These are phyloP conservation scores for Celastrina argiolus DNA, from an alignment of 2,888 invertebrate species.

Conservation along the genomic window DNA sequence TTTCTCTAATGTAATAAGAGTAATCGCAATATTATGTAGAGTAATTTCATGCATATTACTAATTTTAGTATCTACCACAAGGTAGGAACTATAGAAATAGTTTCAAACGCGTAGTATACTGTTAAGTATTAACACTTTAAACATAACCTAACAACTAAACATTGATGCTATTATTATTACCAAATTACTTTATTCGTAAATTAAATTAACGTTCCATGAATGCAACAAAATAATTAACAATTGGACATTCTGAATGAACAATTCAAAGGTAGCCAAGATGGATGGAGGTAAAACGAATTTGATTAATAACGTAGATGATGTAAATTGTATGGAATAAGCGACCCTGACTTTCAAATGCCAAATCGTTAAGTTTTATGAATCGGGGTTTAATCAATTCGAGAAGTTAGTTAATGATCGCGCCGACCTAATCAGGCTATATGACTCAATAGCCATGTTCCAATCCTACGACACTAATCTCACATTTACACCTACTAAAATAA, in stretches of 20 bases:
- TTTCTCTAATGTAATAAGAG: too few species aligned
- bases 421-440: slow-evolving; percentile 1
- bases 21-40: too few species aligned
- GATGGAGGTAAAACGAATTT: slow-evolving; percentile 1
- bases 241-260: slow-evolving; percentile 2
- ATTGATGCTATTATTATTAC: neutral
- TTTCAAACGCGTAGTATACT: too few species aligned
- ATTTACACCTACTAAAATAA: slow-evolving; percentile 2
- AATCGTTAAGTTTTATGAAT: slow-evolving; percentile 1
- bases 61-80: too few species aligned
- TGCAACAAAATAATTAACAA: neutral
- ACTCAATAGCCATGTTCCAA: neutral
- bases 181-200: neutral
- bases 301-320: slow-evolving; percentile 8
- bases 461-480: neutral
- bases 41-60: too few species aligned
- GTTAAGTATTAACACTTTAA: neutral
- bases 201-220: neutral
- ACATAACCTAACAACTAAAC: neutral
- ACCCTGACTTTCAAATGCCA: slow-evolving; percentile 22
- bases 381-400: slow-evolving; percentile 3
- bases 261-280: neutral
- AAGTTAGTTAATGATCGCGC: slow-evolving; percentile 3
- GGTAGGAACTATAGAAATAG: too few species aligned
- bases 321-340: slow-evolving; percentile 6